These are phyloP conservation scores for Austrolebias charrua DNA, from an alignment of 2,797 vertebrate genomes.

Conservation along the genomic window DNA sequence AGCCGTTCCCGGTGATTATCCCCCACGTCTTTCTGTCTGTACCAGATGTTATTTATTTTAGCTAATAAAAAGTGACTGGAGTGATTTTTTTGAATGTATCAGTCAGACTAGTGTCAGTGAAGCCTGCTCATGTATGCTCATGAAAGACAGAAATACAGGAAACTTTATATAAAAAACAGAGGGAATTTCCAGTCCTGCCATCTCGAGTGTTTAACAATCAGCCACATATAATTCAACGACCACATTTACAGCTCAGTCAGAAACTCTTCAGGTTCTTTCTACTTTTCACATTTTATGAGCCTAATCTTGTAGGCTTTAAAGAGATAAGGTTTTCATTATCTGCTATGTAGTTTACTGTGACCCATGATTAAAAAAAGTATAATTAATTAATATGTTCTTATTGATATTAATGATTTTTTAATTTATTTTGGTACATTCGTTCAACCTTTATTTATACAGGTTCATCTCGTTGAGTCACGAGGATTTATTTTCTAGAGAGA, in stretches of 20 bases:
- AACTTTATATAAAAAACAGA: conserved; percentile 31
- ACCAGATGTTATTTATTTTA: conserved; percentile 69
- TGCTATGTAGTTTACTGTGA: not conserved
- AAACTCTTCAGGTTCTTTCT: not conserved
- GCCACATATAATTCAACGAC: conserved; percentile 18
- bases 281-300: not conserved
- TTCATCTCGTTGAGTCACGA: no score
- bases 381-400: no score
- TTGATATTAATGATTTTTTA: no score
- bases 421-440: no score
- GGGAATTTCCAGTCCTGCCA: conserved; percentile 65
- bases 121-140: conserved; percentile 46
- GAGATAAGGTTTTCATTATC: not conserved
- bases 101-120: conserved; percentile 53
- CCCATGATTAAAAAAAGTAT: not conserved
- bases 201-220: conserved; percentile 24
- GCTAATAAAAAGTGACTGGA: conserved; percentile 59
- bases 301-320: not conserved
- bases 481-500: no score
- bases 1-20: conserved; percentile 63
- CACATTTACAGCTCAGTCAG: conserved; percentile 5
- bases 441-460: no score
- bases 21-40: conserved; percentile 52
- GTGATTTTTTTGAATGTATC: conserved; percentile 46
- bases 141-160: conserved; percentile 41